These are phyloP conservation scores for Danionella dracula DNA, from an alignment of 2,797 vertebrate genomes.

Conservation along the genomic window DNA sequence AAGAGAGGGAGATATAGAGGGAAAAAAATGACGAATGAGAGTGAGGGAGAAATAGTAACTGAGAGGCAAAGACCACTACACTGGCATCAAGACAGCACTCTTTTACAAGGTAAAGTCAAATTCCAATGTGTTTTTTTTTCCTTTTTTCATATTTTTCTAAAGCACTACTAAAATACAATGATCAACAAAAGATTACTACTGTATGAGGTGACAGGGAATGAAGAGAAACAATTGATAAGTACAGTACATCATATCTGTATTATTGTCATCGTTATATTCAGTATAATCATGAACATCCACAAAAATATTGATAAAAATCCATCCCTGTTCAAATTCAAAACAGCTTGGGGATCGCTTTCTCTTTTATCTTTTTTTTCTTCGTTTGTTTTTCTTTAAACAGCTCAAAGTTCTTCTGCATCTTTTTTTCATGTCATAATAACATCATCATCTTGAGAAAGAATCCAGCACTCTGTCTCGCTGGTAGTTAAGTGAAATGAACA, in stretches of 20 bases:
- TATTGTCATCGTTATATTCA: slow-evolving; percentile 59
- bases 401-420: slow-evolving; percentile 55
- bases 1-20: slow-evolving; percentile 69
- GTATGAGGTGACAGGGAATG: slow-evolving; percentile 75
- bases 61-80: slow-evolving; percentile 71
- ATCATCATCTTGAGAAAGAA: slow-evolving; percentile 72
- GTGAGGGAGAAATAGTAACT: slow-evolving; percentile 49
- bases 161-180: slow-evolving; percentile 85
- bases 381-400: slow-evolving; percentile 49
- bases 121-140: slow-evolving; percentile 66
- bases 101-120: slow-evolving; percentile 72
- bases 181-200: slow-evolving; percentile 75
- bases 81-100: slow-evolving; percentile 85
- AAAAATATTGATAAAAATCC: slow-evolving; percentile 75
- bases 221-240: slow-evolving; percentile 68
- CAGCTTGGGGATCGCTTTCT: slow-evolving; percentile 54
- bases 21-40: slow-evolving; percentile 45
- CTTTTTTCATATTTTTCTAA: slow-evolving; percentile 67
- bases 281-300: slow-evolving; percentile 73
- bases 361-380: slow-evolving; percentile 48
- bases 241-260: slow-evolving; percentile 73
- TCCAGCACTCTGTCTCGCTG: slow-evolving; percentile 76
- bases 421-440: no score
- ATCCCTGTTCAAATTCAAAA: slow-evolving; percentile 67
- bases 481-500: slow-evolving; percentile 69